These are phyloP conservation scores for Tenualosa ilisha DNA, from an alignment of 2,797 vertebrate species.

Conservation along the genomic window DNA sequence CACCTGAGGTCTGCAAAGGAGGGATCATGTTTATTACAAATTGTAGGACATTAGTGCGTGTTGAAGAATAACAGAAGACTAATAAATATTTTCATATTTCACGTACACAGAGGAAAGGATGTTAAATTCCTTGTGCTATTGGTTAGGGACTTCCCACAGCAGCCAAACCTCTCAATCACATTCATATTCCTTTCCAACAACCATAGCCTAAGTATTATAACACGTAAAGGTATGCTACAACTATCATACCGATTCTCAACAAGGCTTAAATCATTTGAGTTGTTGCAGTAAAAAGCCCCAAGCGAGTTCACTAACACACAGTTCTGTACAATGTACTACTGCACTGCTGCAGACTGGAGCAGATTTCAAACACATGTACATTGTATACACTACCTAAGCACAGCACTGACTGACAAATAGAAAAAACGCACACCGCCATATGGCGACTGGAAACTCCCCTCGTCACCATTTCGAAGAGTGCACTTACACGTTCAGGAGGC, in stretches of 20 bases:
- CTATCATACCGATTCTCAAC: neutral
- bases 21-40: neutral
- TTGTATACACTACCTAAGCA: neutral
- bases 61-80: neutral
- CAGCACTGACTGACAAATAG: neutral
- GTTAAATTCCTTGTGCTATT: neutral
- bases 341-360: neutral
- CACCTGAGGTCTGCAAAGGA: conserved; percentile 3
- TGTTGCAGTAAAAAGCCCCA: neutral
- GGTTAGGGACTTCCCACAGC: neutral
- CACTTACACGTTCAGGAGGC: neutral
- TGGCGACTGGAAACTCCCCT: neutral
- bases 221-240: neutral
- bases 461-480: neutral
- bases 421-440: neutral
- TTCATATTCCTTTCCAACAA: neutral
- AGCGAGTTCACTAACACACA: neutral
- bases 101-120: neutral
- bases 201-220: neutral
- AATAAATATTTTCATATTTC: neutral
- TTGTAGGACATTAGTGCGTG: neutral
- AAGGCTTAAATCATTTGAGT: neutral
- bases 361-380: neutral
- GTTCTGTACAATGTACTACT: neutral
- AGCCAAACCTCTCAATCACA: neutral